Evolutionary conservation across 2,797 vertebrate species (phyloP), one percentile per base, ranked within the genome.

Genomic region (Eulemur albifrons): DNA sequence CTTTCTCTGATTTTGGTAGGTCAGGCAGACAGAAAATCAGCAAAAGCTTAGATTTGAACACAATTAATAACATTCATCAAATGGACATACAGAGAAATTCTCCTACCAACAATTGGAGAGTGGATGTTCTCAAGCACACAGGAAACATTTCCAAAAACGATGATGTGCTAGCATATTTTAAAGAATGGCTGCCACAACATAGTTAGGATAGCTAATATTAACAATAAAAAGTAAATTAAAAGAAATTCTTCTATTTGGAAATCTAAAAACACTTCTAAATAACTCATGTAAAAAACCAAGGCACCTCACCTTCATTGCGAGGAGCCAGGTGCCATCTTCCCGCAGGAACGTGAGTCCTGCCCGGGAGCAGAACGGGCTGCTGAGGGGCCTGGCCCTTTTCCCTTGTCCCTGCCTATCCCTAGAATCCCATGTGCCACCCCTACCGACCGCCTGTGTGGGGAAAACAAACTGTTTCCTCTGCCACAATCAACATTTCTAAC

Each of bases 211-310:
- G 35, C 59, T 63, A 54, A 25, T 57, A 52, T 59, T 63, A 61
- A 25, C 57, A 52, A 63, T 59, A 59, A 54, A 94, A 84, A 83
- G 7, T 61, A 79, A 90, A 15, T 80, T 63, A 54, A 70, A 61
- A 76, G 20, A 88, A 94, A 77, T 52, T 27, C 40, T 87, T 57
- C 3, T 87, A 65, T 50, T 87, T 89, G n/a, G 38, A 95, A 96
- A 88, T 93, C 13, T 87, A 77, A 79, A 95, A 48, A 10, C n/a
- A 65, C 21, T 90, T 82, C 17, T 57, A 76, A 83, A 61, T 82
- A 63, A 86, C 3, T 79, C 27, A 14, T 75, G 4, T 63, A n/a
- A 93, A 77, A 83, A 35, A 50, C 23, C 8, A 59, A 45, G 50
- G 43, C 30, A 54, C 4, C 21, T 94, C 0, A 0, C 27, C 20